Evolutionary conservation across 1,140 invertebrate species (phyloP), one percentile per base, ranked within the genome.

Genomic region (Lepidurus packardi): DNA sequence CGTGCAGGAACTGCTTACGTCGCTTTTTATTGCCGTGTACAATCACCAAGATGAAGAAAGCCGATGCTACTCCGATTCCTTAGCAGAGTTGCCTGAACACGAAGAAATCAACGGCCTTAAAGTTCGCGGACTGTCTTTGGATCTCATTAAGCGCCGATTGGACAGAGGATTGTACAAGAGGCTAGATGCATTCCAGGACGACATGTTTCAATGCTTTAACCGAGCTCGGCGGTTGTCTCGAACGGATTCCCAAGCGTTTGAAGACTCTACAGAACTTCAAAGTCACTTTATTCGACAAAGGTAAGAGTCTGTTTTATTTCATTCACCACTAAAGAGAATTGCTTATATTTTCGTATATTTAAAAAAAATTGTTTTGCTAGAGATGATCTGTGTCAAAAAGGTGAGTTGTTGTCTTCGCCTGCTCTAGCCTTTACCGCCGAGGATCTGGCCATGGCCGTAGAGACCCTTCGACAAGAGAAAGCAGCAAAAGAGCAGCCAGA

Each of bases 11-110:
- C 87, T 99, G 45, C 89, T 99, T 21, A 91, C 94, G 0, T 95
- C 92, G 43, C 88, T 99, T 11, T 98, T 99, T 83, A 97, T 94
- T 7, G 92, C 92, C 6, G 90, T 97, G 1, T 98, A 97, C 83
- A 98, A 98, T 85, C 94, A 98, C 84, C 92, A 97, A 86, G 96
- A 98, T 85, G 94, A 96, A 84, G 94, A 98, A 85, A 96, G 96
- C 73, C 89, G 96, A 76, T 98, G 96, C 84, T 98, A 95, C 84
- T 96, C 94, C 8, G 97, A 99, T 87, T 96, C 95, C 9, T 92
- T 99, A 89, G 92, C 93, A 0, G 97, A 99, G 83, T 86, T 99
- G 43, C 93, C 93, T 0, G 94, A 97, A 84, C 92, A 94, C 83
- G 93, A 96, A 85, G 92, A 95, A 82, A 81, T 91, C 77, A 88